Conservation (phyloP, 2,113 vertebrate genomes). For the Pteropus alecto region DNA sequence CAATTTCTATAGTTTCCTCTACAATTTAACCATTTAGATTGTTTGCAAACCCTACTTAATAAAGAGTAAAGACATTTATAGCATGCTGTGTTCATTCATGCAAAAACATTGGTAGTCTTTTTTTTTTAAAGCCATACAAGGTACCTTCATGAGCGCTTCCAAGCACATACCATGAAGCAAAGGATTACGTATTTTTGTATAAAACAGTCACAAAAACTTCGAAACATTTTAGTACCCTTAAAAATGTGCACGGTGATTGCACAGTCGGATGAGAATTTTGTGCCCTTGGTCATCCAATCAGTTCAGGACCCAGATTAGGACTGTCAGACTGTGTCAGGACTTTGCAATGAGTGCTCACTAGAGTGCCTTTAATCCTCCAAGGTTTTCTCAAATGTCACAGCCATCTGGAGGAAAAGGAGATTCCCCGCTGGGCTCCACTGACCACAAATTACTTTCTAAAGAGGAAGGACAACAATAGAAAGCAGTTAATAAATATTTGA, state of each 20-base stretch:
- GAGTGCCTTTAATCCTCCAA: constrained; percentile 85
- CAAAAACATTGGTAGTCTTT: constrained; percentile 64
- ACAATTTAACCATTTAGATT: constrained; percentile 79
- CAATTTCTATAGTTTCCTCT: constrained; percentile 76
- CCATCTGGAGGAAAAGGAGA: constrained; percentile 84
- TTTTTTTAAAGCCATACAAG: constrained; percentile 21
- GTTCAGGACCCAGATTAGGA: constrained; percentile 79
- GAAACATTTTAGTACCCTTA: constrained; percentile 42
- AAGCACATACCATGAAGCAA: constrained; percentile 9
- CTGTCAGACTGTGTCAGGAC: constrained; percentile 85
- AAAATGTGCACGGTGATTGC: constrained; percentile 43
- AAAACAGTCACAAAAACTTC: constrained; percentile 46
- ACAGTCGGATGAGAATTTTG: constrained; percentile 60
- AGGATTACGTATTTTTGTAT: neutral
- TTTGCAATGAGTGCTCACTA: constrained; percentile 80
- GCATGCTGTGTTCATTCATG: constrained; percentile 81
- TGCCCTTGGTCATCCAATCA: constrained; percentile 77
- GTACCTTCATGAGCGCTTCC: neutral
- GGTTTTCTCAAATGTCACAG: constrained; percentile 87
- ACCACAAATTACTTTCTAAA: constrained; percentile 81
- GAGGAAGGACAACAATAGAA: constrained; percentile 73
- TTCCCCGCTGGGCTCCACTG: constrained; percentile 82
- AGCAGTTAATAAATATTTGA: constrained; percentile 73
- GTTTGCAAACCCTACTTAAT: constrained; percentile 83
- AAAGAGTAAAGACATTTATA: constrained; percentile 72